A percentile compares a stretch with the other conserved stretches of the same genome.
phyloP scores from a whole-genome alignment of 53 echinoderm and acorn worm genomes.

The Apostichopus leukothele region DNA sequence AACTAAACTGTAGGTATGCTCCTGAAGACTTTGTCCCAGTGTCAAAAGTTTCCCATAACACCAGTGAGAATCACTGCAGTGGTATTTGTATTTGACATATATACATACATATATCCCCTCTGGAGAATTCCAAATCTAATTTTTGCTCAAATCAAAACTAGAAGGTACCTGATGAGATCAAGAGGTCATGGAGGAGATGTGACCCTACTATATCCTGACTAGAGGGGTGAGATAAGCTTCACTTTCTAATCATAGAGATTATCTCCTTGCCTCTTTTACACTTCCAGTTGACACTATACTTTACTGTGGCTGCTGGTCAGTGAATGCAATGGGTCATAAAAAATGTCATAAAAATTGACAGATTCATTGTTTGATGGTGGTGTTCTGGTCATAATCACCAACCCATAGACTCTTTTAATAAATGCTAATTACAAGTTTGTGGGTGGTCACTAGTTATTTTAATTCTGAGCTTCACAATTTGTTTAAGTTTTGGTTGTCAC shows the following conservation, averaged over 20 bases:
- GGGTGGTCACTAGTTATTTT: too few relatives aligned
- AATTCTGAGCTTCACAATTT: too few relatives aligned
- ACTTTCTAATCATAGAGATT: neutral
- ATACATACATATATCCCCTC: neutral
- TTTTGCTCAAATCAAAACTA: slow-evolving; percentile 3
- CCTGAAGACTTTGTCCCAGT: neutral
- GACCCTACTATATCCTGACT: neutral
- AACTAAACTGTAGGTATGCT: neutral
- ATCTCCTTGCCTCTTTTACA: neutral
- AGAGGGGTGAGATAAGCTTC: neutral
- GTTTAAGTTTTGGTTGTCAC: too few relatives aligned
- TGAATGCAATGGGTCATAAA: neutral
- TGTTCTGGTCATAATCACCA: neutral
- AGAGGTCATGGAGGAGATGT: neutral
- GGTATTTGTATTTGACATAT: neutral
- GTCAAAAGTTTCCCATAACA: neutral
- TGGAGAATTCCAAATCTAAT: neutral
- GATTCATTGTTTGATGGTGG: neutral
- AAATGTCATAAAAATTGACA: neutral
- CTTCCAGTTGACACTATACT: neutral
- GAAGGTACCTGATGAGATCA: neutral
- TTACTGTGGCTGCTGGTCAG: too few relatives aligned
- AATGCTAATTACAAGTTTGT: too few relatives aligned
- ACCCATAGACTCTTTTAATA: neutral
- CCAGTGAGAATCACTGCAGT: neutral